These are phyloP conservation scores for Grus americana DNA, from an alignment of 2,113 vertebrate genomes.

Conservation along the genomic window DNA sequence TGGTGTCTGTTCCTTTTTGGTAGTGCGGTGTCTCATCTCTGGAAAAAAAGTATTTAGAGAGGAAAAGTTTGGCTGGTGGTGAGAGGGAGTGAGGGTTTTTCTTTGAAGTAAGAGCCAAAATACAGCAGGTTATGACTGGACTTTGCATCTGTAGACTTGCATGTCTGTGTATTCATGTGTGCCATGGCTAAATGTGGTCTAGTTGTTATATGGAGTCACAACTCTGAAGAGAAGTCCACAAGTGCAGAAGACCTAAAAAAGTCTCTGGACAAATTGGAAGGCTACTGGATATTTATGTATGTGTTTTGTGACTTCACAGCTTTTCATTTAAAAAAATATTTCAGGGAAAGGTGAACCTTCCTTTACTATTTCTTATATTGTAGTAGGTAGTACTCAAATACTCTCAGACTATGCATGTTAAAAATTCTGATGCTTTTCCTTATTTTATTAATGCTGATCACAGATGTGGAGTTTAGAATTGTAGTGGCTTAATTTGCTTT, in stretches of 20 bases:
- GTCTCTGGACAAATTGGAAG: background rate
- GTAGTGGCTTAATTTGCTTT: background rate
- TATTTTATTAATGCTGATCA: background rate
- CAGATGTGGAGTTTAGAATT: background rate
- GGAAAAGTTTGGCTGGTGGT: background rate
- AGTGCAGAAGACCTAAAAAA: background rate
- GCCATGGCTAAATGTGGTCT: background rate
- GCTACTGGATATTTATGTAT: rapidly evolving
- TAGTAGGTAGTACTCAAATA: background rate
- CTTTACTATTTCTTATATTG: background rate
- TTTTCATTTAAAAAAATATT: background rate
- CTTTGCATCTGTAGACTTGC: background rate
- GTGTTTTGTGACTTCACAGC: background rate
- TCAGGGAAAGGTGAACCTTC: background rate
- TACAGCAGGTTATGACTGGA: background rate
- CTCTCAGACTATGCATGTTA: background rate
- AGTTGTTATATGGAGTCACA: rapidly evolving
- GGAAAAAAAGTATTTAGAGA: too few species aligned
- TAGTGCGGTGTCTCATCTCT: background rate
- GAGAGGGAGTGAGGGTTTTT: background rate
- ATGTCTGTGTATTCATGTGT: background rate
- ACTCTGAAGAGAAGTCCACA: background rate
- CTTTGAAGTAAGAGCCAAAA: background rate
- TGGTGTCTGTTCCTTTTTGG: background rate
- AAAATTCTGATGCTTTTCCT: background rate